Conservation (phyloP, 2,888 invertebrate species). For the Melitaea athalia region DNA sequence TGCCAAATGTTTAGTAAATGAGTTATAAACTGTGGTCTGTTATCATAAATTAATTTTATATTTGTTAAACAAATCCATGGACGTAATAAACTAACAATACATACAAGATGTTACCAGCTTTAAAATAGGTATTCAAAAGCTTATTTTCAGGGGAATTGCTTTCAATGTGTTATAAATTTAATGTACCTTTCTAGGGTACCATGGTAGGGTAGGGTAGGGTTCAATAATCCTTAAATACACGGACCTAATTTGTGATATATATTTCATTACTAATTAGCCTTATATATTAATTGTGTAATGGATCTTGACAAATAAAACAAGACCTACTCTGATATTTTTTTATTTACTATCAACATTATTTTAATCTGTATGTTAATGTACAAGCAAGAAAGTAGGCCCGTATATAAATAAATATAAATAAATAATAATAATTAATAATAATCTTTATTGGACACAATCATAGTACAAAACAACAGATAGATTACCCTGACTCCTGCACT, state of each 20-base stretch:
- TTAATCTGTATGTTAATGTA: no score
- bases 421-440: no score
- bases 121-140: neutral
- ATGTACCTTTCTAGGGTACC: conserved; percentile 8
- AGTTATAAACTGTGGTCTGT: neutral
- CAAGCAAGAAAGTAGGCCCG: no score
- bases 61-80: neutral
- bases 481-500: no score
- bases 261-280: neutral
- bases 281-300: neutral
- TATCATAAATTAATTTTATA: neutral
- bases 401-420: no score
- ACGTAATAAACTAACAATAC: no score
- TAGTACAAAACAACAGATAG: no score
- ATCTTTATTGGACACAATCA: no score
- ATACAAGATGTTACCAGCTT: neutral
- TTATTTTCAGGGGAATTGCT: conserved; percentile 2
- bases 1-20: neutral
- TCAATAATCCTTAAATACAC: conserved; percentile 8
- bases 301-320: no score
- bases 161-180: conserved; percentile 7
- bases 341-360: no score
- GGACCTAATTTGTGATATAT: neutral
- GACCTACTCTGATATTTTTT: no score
- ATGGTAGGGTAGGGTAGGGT: no score